Conservation (phyloP, 2,797 vertebrate genomes). For the Staurois parvus region DNA sequence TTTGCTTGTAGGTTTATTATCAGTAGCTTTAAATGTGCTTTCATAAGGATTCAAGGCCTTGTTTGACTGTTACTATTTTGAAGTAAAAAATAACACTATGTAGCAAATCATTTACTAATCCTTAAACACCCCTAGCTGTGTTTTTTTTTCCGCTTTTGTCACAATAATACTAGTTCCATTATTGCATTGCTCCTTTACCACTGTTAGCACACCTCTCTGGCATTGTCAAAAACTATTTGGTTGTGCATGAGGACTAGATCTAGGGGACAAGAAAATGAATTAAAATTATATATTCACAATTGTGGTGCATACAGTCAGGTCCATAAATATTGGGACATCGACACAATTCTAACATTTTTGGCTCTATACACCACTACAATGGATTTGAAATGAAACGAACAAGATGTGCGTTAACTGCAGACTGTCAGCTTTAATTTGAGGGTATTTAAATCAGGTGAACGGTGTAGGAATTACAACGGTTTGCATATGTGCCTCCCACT, state of each 20-base stretch:
- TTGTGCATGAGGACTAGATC: background rate
- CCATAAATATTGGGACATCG: no score
- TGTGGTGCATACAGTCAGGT: background rate
- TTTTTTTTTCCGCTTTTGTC: background rate
- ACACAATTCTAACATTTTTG: no score
- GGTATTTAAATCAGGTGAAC: no score
- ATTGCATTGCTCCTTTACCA: no score
- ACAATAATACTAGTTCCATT: background rate
- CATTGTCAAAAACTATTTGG: background rate
- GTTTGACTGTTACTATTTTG: background rate
- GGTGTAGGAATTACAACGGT: no score
- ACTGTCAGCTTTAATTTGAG: no score
- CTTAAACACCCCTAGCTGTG: background rate
- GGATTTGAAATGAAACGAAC: no score
- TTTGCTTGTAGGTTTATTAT: no score
- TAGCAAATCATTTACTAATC: background rate
- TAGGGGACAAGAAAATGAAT: background rate
- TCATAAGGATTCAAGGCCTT: background rate
- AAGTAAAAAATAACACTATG: background rate
- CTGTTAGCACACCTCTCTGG: background rate
- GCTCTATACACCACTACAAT: no score
- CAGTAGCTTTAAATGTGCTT: background rate
- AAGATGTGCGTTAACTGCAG: no score
- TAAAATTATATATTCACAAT: background rate
- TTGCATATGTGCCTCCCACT: no score